These are phyloP conservation scores for Drosophila micromelanica DNA, from an alignment of 1,140 invertebrate genomes.

Conservation along the genomic window DNA sequence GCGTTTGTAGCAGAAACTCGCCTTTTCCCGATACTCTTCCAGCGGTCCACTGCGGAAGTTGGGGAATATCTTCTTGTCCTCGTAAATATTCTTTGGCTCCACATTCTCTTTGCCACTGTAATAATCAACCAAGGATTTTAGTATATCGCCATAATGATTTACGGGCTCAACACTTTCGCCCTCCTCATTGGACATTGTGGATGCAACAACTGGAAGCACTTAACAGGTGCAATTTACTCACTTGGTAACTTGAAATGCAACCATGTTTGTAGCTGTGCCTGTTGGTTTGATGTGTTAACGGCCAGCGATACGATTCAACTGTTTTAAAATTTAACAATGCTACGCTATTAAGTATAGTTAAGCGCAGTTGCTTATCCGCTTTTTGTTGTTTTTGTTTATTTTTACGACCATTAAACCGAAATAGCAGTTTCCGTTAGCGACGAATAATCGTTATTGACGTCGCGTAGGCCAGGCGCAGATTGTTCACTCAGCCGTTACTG, in stretches of 20 bases:
- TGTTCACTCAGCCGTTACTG: constrained; percentile 28
- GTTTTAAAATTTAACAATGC: constrained; percentile 8
- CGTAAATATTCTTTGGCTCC: constrained; percentile 54
- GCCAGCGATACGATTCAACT: constrained; percentile 43
- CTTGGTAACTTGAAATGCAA: constrained; percentile 47
- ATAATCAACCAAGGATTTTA: constrained; percentile 32
- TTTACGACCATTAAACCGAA: constrained; percentile 23
- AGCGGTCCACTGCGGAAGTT: constrained; percentile 90
- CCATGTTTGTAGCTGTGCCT: constrained; percentile 36
- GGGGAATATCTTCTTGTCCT: constrained; percentile 84
- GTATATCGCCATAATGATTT: constrained; percentile 15
- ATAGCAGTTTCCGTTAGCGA: constrained; percentile 10
- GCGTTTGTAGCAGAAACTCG: constrained; percentile 93
- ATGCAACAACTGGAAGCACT: constrained; percentile 7
- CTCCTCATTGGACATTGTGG: constrained; percentile 32
- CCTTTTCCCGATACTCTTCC: constrained; percentile 89
- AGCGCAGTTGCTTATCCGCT: constrained; percentile 34
- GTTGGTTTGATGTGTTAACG: constrained; percentile 32
- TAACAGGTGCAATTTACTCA: constrained; percentile 42
- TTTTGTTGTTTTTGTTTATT: constrained; percentile 10
- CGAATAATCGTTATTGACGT: constrained; percentile 19
- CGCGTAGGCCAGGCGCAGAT: constrained; percentile 14
- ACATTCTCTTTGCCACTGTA: constrained; percentile 42
- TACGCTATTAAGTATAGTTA: constrained; percentile 32
- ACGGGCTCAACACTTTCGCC: constrained; percentile 4